Conservation (phyloP, 2,888 invertebrate genomes). For the Acanthopleura granulata region DNA sequence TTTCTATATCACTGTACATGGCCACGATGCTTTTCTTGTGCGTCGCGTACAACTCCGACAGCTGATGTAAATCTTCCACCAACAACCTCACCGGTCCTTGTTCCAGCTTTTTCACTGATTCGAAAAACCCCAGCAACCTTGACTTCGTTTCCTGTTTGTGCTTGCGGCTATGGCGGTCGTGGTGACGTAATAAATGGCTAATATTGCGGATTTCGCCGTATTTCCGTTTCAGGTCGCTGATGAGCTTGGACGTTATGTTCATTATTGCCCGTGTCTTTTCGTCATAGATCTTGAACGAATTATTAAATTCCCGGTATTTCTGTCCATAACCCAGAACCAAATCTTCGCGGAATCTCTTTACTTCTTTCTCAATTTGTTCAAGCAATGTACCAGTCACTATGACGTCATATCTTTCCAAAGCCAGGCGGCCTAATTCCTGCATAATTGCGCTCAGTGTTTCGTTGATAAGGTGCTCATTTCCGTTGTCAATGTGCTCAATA, state of each 20-base stretch:
- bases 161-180: constrained; percentile 8
- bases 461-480: constrained; percentile 13
- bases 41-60: not conserved
- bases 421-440: not conserved
- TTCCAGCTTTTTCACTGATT: constrained; percentile 11
- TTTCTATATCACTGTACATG: constrained; percentile 12
- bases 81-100: not conserved
- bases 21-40: not conserved
- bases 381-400: constrained; percentile 9
- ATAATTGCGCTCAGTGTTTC: not conserved
- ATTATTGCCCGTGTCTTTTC: constrained; percentile 5
- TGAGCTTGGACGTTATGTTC: constrained; percentile 15
- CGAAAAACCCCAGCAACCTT: constrained; percentile 1
- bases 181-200: not conserved
- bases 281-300: not conserved
- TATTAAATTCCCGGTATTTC: constrained; percentile 16
- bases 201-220: constrained; percentile 2
- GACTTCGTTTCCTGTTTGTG: constrained; percentile 10
- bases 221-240: constrained; percentile 2
- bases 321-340: constrained; percentile 19
- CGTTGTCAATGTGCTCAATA: constrained; percentile 11
- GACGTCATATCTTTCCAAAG: not conserved
- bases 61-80: not conserved
- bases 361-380: not conserved
- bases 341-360: constrained; percentile 4